A percentile compares a stretch with the other conserved stretches of the same genome.
These are phyloP conservation scores for Macrobrachium nipponense DNA, from an alignment of 1,140 invertebrate genomes.

Conservation along the genomic window DNA sequence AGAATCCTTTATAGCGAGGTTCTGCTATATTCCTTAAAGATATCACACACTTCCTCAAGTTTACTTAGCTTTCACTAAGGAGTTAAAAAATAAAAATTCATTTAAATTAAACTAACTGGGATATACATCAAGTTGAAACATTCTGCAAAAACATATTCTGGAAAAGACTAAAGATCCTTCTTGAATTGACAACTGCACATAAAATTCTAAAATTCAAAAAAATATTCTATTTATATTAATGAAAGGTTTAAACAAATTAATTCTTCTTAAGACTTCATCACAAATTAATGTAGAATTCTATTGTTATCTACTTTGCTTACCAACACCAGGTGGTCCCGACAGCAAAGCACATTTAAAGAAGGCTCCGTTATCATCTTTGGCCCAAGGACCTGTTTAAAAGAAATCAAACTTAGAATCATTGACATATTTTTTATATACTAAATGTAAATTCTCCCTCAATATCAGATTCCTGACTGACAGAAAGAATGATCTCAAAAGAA, in stretches of 20 bases:
- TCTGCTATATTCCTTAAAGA: too few relatives aligned
- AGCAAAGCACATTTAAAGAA: conserved; percentile 93
- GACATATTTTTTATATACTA: too few relatives aligned
- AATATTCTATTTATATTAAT: not conserved
- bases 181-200: not conserved
- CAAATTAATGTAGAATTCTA: conserved; percentile 70
- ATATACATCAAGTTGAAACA: not conserved
- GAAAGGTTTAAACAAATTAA: not conserved
- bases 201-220: conserved; percentile 4
- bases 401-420: not conserved
- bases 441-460: too few relatives aligned
- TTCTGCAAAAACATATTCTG: not conserved
- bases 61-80: too few relatives aligned
- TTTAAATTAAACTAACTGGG: not conserved
- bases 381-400: conserved; percentile 74
- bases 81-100: not conserved
- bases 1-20: too few relatives aligned
- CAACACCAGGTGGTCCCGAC: conserved; percentile 95
- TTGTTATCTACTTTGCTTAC: conserved; percentile 71
- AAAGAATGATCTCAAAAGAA: too few relatives aligned
- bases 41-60: too few relatives aligned
- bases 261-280: conserved; percentile 63
- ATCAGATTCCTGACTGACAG: too few relatives aligned
- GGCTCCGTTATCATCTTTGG: conserved; percentile 80
- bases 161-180: not conserved